Conservation (phyloP, 2,888 invertebrate genomes). For the Pterostichus niger region DNA sequence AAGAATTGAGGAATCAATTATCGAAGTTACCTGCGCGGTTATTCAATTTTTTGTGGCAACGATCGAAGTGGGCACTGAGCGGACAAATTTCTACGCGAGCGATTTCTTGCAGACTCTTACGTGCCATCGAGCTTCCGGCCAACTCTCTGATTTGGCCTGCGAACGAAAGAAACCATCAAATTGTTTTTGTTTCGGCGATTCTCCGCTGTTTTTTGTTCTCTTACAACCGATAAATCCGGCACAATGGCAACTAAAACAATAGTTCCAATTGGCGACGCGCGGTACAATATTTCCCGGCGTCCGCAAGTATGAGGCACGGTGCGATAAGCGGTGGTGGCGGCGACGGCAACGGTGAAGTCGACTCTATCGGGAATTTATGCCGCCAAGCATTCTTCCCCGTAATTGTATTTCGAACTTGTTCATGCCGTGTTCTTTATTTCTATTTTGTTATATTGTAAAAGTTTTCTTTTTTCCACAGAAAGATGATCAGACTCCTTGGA, state of each 20-base stretch:
- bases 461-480: slow-evolving; percentile 46
- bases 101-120: slow-evolving; percentile 32
- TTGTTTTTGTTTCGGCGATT: slow-evolving; percentile 61
- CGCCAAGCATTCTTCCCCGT: slow-evolving; percentile 61
- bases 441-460: slow-evolving; percentile 57
- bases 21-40: slow-evolving; percentile 38
- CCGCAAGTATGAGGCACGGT: slow-evolving; percentile 50
- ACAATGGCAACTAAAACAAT: slow-evolving; percentile 67
- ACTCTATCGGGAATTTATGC: slow-evolving; percentile 65
- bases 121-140: slow-evolving; percentile 58
- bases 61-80: slow-evolving; percentile 17
- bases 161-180: slow-evolving; percentile 59
- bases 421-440: slow-evolving; percentile 57
- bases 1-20: slow-evolving; percentile 23
- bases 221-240: slow-evolving; percentile 65
- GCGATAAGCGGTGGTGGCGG: background rate
- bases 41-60: slow-evolving; percentile 22
- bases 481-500: slow-evolving; percentile 60
- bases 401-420: slow-evolving; percentile 65
- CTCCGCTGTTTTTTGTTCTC: slow-evolving; percentile 51
- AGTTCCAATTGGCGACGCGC: slow-evolving; percentile 64
- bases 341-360: background rate
- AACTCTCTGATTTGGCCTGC: slow-evolving; percentile 16
- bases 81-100: slow-evolving; percentile 40
- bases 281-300: slow-evolving; percentile 63